These are phyloP conservation scores for Morpho deidamia DNA, from an alignment of 2,888 invertebrate genomes.

Conservation along the genomic window DNA sequence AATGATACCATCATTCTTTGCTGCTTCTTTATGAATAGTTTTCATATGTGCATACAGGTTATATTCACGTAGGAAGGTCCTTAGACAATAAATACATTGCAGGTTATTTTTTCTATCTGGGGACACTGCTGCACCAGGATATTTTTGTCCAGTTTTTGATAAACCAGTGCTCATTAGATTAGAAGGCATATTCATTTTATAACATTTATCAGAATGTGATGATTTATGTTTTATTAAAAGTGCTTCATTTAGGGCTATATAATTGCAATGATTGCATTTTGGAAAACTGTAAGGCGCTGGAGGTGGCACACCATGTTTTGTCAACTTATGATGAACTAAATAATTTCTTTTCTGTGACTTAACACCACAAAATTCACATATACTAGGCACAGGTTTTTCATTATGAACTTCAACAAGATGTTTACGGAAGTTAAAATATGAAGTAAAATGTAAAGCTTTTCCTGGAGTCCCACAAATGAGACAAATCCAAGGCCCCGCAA, in stretches of 20 bases:
- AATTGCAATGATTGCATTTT: constrained; percentile 86
- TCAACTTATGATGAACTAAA: constrained; percentile 87
- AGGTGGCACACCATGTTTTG: constrained; percentile 87
- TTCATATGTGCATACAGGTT: constrained; percentile 86
- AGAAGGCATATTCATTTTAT: background rate
- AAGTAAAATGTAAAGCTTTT: constrained; percentile 83
- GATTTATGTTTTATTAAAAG: constrained; percentile 85
- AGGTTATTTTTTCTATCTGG: constrained; percentile 63
- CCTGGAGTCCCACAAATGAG: constrained; percentile 84
- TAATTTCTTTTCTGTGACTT: constrained; percentile 85
- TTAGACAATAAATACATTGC: constrained; percentile 86
- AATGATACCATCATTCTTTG: constrained; percentile 81
- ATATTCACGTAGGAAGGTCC: constrained; percentile 82
- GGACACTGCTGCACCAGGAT: constrained; percentile 28
- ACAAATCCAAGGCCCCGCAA: constrained; percentile 89
- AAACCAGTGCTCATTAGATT: constrained; percentile 32
- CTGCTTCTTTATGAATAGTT: constrained; percentile 80
- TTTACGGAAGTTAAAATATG: constrained; percentile 87
- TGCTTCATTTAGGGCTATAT: constrained; percentile 85
- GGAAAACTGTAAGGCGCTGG: constrained; percentile 86
- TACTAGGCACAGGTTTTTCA: constrained; percentile 85
- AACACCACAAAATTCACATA: constrained; percentile 92
- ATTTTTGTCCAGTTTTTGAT: constrained; percentile 77
- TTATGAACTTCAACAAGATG: constrained; percentile 90
- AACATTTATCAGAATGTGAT: constrained; percentile 77